Base-by-base conservation (phyloP, 2,797 vertebrate species). In the Sitta carolinensis region DNA sequence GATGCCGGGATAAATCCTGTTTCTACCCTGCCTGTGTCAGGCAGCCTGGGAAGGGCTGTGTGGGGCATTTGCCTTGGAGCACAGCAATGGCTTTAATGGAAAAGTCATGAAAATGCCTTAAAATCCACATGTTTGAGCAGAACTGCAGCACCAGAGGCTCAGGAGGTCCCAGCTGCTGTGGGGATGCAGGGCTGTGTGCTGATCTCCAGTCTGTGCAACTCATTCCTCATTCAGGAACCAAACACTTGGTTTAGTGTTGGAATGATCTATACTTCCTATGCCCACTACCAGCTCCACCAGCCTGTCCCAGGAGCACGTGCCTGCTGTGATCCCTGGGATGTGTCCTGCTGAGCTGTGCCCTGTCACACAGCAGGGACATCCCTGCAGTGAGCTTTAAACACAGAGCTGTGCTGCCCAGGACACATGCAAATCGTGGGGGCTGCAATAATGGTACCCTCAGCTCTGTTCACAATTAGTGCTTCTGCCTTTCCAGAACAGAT, bases 61-160 rank as follows among this genome's bases (percentile, higher is more conserved):
- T 66, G 50, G 22, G 40, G 3, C 0, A 0, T 16, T 47, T 45
- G 68, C 21, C n/a, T 13, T 14, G 51, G 51, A 62, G 48, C 4
- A 10, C 64, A 76, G 63, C 42, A 36, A 72, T 36, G 30, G 45
- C 26, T 79, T 26, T 20, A 29, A n/a, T 7, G 55, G 52, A 51
- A 76, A 74, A 73, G 40, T 38, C 0, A 1, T 10, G 51, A 30
- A 55, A 84, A 43, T 43, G 43, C 66, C 25, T 78, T 17, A 9
- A 42, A 51, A 55, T 6, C 6, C 10, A 21, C 19, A 16, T 9
- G 30, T 68, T 42, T 4, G 48, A 51, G 83, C 43, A 81, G 62
- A 81, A 29, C 30, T 11, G 42, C 0, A 0, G 76, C 26, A 42
- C 20, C 16, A 4, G 40, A 42, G 84, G 76, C 45, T 78, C 58